Conservation (phyloP, 2,113 vertebrate genomes). For the Dasyornis broadbenti region DNA sequence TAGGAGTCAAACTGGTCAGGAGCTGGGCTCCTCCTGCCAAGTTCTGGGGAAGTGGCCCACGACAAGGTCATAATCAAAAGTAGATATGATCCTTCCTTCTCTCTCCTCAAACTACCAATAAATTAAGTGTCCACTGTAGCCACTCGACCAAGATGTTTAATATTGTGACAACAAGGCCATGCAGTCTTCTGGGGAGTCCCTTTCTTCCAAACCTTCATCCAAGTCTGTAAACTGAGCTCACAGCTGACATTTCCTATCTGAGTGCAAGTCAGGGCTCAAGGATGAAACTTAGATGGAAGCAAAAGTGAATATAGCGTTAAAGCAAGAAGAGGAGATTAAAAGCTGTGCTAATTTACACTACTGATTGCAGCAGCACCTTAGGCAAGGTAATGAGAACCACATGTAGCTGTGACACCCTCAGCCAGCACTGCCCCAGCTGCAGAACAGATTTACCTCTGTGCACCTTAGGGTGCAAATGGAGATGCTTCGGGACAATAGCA, state of each 20-base stretch:
- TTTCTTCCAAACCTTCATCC: background rate
- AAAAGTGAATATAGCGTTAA: background rate
- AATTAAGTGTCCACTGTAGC: background rate
- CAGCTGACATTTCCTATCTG: background rate
- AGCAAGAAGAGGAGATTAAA: background rate
- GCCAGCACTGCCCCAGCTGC: background rate
- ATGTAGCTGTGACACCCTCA: background rate
- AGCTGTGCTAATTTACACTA: background rate
- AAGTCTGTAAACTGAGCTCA: background rate
- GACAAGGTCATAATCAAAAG: background rate
- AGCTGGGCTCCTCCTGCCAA: background rate
- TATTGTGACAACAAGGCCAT: background rate
- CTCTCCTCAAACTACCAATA: background rate
- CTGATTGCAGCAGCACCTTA: background rate
- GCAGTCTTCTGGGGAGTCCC: background rate
- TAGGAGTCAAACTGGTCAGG: background rate
- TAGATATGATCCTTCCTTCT: background rate
- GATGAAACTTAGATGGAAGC: background rate
- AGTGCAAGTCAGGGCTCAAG: background rate
- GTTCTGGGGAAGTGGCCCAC: background rate
- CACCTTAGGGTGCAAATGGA: background rate
- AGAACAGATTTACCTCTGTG: background rate
- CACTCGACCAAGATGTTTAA: background rate
- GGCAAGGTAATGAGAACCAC: background rate
- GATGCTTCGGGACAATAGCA: background rate